These are phyloP conservation scores for Cataglyphis rosenhaueri DNA, from an alignment of 2,888 invertebrate species.

Conservation along the genomic window DNA sequence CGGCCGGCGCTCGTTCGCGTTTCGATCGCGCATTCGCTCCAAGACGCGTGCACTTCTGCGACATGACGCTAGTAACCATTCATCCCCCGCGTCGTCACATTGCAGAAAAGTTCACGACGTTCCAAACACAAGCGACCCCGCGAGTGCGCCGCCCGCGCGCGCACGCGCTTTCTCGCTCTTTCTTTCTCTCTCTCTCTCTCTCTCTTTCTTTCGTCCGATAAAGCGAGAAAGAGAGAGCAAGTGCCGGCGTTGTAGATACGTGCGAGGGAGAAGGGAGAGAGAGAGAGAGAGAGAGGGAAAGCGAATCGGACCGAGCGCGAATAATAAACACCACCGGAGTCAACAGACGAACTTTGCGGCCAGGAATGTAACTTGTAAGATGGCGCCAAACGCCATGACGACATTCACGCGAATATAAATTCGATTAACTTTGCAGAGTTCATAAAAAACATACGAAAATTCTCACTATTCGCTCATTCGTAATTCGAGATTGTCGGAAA, in stretches of 20 bases:
- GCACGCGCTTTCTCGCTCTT: conserved; percentile 50
- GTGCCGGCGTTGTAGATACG: conserved; percentile 45
- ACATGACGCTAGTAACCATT: conserved; percentile 75
- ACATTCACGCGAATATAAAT: background rate
- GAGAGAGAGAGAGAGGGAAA: conserved; percentile 51
- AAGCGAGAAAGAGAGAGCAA: conserved; percentile 53
- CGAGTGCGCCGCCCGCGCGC: conserved; percentile 51
- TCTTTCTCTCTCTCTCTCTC: conserved; percentile 20
- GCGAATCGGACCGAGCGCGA: conserved; percentile 77
- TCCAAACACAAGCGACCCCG: conserved; percentile 71
- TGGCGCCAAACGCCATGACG: background rate
- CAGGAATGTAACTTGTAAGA: conserved; percentile 83
- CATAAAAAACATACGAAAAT: background rate
- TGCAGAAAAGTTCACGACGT: conserved; percentile 72
- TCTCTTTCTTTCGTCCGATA: conserved; percentile 41
- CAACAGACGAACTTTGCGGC: conserved; percentile 82
- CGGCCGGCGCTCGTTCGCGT: conserved; percentile 55
- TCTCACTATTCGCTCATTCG: background rate
- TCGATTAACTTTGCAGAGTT: background rate
- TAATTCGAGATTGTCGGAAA: background rate
- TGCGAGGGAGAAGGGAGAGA: conserved; percentile 2
- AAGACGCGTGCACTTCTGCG: conserved; percentile 72
- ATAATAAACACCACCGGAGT: conserved; percentile 87
- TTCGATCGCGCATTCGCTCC: conserved; percentile 69
- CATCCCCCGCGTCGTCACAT: conserved; percentile 76